Evolutionary conservation across 2,113 vertebrate species (phyloP).

Genomic region (Sebastes fasciatus): DNA sequence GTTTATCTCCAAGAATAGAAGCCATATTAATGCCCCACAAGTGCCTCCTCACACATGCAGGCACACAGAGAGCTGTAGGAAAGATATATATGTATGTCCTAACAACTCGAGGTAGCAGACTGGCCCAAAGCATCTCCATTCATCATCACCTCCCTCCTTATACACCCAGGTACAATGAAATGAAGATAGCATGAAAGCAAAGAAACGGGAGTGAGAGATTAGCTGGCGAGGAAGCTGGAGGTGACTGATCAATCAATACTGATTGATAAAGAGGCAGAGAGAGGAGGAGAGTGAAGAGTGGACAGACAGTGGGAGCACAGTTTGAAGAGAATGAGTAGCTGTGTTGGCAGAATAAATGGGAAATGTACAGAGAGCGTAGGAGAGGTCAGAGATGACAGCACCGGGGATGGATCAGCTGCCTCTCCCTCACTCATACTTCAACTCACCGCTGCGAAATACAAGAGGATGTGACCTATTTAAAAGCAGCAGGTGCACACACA

Average conservation of each 20-base stretch:
- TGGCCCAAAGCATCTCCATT: constrained; percentile 52
- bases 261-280: constrained; percentile 16
- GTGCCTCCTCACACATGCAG: constrained; percentile 26
- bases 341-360: constrained; percentile 32
- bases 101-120: constrained; percentile 13
- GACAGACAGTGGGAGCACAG: background rate
- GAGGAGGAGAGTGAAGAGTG: background rate
- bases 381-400: constrained; percentile 38
- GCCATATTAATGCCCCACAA: constrained; percentile 26
- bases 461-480: constrained; percentile 75
- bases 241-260: constrained; percentile 33
- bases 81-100: constrained; percentile 56
- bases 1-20: constrained; percentile 50
- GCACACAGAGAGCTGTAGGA: constrained; percentile 19
- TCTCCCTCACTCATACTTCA: constrained; percentile 32
- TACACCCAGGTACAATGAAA: constrained; percentile 33
- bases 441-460: constrained; percentile 17
- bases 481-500: constrained; percentile 39
- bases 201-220: constrained; percentile 16
- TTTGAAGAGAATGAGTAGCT: constrained; percentile 6
- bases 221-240: background rate
- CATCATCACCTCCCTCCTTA: constrained; percentile 42
- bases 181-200: constrained; percentile 1
- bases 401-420: constrained; percentile 36
- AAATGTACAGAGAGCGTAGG: constrained; percentile 20